Percentiles rank a stretch among this genome's conserved stretches.
Conservation (phyloP, 2,797 vertebrate species). For the Takifugu ocellatus region DNA sequence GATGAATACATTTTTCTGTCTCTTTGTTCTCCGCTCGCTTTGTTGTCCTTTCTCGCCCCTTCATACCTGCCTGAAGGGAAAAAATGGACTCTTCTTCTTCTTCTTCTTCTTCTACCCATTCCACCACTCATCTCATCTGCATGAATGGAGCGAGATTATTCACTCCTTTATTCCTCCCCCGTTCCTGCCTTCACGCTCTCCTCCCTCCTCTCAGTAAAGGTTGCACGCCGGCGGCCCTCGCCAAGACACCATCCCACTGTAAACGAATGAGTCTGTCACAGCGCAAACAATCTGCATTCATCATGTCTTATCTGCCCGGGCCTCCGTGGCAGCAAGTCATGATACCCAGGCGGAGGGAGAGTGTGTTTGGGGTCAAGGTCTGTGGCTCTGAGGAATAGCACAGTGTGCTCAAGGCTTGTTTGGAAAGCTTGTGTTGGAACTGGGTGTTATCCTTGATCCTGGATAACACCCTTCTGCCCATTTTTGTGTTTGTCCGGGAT, state of each 20-base stretch:
- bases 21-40: constrained; percentile 30
- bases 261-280: constrained; percentile 77
- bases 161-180: background rate
- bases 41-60: constrained; percentile 40
- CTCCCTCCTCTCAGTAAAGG: constrained; percentile 32
- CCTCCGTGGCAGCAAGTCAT: constrained; percentile 51
- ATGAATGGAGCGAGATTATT: constrained; percentile 3
- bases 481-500: constrained; percentile 32
- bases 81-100: constrained; percentile 34
- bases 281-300: constrained; percentile 79
- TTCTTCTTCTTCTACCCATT: constrained; percentile 11
- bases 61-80: constrained; percentile 30
- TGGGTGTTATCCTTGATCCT: constrained; percentile 55
- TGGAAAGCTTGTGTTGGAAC: constrained; percentile 58
- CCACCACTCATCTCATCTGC: constrained; percentile 11
- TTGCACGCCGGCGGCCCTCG: constrained; percentile 38
- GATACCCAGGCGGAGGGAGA: constrained; percentile 41
- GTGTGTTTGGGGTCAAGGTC: constrained; percentile 70
- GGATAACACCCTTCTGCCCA: constrained; percentile 36
- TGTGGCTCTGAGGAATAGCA: constrained; percentile 52
- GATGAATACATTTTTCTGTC: constrained; percentile 52
- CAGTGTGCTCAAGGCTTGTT: constrained; percentile 59
- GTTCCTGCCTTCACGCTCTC: constrained; percentile 4
- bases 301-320: constrained; percentile 73
- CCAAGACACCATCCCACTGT: constrained; percentile 58